Evolutionary conservation across 2,797 vertebrate genomes (phyloP), one percentile per base, ranked within the genome.

Genomic region (Oreochromis mossambicus): DNA sequence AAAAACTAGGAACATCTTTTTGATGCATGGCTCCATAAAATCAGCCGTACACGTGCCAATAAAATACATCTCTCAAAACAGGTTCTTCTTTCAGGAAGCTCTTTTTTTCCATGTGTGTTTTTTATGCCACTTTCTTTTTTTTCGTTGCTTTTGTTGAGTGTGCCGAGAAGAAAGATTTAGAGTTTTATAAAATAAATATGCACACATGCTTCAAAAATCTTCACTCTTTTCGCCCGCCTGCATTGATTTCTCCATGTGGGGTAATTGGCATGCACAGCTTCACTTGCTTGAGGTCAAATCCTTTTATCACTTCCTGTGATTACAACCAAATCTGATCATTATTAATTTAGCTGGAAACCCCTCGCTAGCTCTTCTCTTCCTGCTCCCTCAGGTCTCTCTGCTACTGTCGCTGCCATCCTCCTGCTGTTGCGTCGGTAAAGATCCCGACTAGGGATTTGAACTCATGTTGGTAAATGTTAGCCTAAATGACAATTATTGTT

Each of bases 401-500:
- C 36, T 43, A 21, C 29, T 50, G 26, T 66, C 21, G 2, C 66
- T 51, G 78, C 75, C 19, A 43, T 81, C 34, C 56, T 52, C 66
- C 75, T 52, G 52, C 77, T 82, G 80, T 66, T 61, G 48, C 24
- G 17, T 61, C 61, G 87, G 61, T 43, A 58, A 78, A 80, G 48
- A 83, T 73, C 80, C 77, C 32, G 12, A 78, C 58, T 5, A 1
- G 84, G 83, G 78, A 89, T 80, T 91, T 86, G 21, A 82, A 76
- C 86, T 48, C 24, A 58, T 34, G 85, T 83, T 17, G 12, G 54
- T 83, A 87, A 87, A 83, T 82, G 90, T 90, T 93, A 83, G 82
- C 82, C 66, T 92, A 90, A 92, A 93, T 85, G 88, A 87, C 90
- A 90, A 91, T 93, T 94, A 91, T 86, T 21, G 5, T 41, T 56